These are phyloP conservation scores for Chelmon rostratus DNA, from an alignment of 2,797 vertebrate species.

Conservation along the genomic window DNA sequence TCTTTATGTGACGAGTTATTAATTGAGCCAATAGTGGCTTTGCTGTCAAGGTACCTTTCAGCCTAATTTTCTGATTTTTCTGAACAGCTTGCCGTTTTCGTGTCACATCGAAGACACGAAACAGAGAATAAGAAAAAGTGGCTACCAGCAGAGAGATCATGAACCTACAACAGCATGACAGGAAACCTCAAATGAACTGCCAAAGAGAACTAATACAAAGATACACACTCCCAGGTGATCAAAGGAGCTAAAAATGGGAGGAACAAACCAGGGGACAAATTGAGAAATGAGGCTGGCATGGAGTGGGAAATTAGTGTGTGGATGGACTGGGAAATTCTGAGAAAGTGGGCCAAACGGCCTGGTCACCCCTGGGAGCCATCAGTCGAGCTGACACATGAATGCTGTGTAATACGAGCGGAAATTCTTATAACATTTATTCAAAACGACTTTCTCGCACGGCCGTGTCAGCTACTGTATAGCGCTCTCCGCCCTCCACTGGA, in stretches of 20 bases:
- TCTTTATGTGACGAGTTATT: background rate
- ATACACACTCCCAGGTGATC: constrained; percentile 56
- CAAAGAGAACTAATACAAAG: constrained; percentile 38
- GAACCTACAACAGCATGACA: constrained; percentile 19
- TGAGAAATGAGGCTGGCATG: constrained; percentile 80
- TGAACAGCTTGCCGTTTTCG: background rate
- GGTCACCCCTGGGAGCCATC: constrained; percentile 60
- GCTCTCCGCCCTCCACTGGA: constrained; percentile 57
- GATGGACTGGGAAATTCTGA: constrained; percentile 64
- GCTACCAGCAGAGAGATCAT: constrained; percentile 7
- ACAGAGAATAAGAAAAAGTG: background rate
- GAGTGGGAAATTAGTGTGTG: constrained; percentile 72
- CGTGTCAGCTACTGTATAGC: constrained; percentile 23
- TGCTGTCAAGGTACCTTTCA: background rate
- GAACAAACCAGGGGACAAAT: constrained; percentile 64
- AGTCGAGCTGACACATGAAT: constrained; percentile 70
- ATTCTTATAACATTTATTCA: constrained; percentile 43
- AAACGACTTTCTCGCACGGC: constrained; percentile 41
- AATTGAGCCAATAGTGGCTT: background rate
- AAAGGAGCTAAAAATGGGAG: constrained; percentile 63
- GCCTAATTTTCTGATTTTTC: background rate
- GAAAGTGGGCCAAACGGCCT: constrained; percentile 78
- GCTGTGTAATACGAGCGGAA: constrained; percentile 49
- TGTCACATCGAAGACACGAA: background rate
- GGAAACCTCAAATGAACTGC: constrained; percentile 30